Percentiles rank a stretch among this genome's conserved stretches.
Evolutionary conservation across 2,113 vertebrate genomes (phyloP).

Genomic region (Chamaea fasciata): DNA sequence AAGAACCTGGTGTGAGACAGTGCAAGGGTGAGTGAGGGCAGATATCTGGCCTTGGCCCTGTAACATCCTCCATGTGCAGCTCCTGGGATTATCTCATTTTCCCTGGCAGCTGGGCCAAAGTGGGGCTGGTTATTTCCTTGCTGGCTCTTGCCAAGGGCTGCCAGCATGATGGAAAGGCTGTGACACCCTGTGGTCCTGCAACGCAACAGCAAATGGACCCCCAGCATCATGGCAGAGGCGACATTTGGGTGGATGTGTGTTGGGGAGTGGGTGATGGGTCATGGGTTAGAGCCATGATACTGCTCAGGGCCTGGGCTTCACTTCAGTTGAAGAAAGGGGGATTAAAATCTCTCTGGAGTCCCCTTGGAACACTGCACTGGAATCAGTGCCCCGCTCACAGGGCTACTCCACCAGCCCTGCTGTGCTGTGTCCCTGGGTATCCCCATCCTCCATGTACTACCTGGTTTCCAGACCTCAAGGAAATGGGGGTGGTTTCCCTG

Average conservation of each 20-base stretch:
- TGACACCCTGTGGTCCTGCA: constrained; percentile 25
- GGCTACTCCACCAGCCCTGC: background rate
- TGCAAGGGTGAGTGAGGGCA: background rate
- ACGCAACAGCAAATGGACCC: background rate
- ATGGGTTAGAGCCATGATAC: background rate
- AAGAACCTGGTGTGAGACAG: background rate
- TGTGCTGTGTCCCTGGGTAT: background rate
- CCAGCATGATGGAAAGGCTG: background rate
- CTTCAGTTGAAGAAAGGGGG: background rate
- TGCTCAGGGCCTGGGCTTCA: background rate
- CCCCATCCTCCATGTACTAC: background rate
- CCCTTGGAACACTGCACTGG: background rate
- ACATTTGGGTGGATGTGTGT: background rate
- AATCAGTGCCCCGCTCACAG: background rate
- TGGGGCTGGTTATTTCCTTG: background rate
- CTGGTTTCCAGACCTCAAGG: background rate
- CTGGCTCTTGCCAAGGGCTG: background rate
- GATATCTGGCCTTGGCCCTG: background rate
- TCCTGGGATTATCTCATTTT: background rate
- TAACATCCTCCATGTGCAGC: background rate
- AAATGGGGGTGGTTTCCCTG: background rate
- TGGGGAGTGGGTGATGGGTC: background rate
- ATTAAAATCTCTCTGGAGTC: background rate
- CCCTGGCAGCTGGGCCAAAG: background rate
- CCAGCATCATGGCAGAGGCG: background rate